Base-by-base conservation (phyloP, 2,888 invertebrate species). In the Drosophila infuscata region DNA sequence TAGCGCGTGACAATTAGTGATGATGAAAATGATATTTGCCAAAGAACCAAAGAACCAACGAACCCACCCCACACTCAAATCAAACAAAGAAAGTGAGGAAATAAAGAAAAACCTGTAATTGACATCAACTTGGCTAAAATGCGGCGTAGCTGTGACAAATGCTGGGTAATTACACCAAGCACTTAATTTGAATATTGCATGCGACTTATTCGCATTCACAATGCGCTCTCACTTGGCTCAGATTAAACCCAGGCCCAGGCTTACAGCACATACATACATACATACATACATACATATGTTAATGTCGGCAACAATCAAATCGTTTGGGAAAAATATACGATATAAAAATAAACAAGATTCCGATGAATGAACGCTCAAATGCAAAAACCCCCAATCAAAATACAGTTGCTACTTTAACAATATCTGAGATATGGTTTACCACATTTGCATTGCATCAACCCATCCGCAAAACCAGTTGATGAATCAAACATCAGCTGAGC, bases 401-500 rank as follows among this genome's bases (percentile, higher is more conserved):
- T 63, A 41, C 68, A 36, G 11, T 52, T 54, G 33, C 38, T 20
- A 25, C 57, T 51, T 52, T 60, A 62, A 56, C 53, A 54, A 49
- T 60, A 52, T 60, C 48, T 52, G 15, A 38, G 15, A 46, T 30
- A 25, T 25, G 43, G 35, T 0, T 57, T 43, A 49, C 43, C 52
- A 53, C 32, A 65, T 43, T 64, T 49, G 51, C 61, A 72, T 49
- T 43, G 35, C 35, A 68, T 33, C 33, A 59, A 11, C 25, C 9
- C 48, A 57, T 12, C 33, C 6, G n/a, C 20, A 46, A 70, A 78
- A 70, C 77, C 63, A 48, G 77, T 75, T 76, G n/a, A 65, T 78
- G 76, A 79, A 36, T 78, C 78, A 79, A 65, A 17, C 15, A 12
- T 4, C 54, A 51, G 30, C n/a, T 48, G 17, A n/a, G 35, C 38